Conservation (phyloP, 2,888 invertebrate species). For the Acutogordius australiensis region DNA sequence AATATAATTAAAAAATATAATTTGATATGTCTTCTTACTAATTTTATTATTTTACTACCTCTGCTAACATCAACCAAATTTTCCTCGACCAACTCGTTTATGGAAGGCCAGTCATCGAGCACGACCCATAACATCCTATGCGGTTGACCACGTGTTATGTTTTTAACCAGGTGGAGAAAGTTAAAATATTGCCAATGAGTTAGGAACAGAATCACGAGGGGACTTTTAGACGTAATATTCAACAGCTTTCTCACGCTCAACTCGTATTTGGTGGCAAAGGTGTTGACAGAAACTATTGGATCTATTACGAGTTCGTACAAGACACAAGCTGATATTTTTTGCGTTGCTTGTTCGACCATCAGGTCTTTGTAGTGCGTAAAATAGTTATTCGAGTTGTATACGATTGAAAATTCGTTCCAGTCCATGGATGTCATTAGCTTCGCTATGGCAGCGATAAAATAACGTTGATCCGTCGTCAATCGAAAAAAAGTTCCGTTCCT, state of each 20-base stretch:
- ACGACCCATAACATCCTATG: not conserved
- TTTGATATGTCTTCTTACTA: no score
- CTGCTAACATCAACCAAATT: not conserved
- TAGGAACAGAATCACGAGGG: not conserved
- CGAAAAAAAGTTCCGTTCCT: not conserved
- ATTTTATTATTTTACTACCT: no score
- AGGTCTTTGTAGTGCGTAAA: not conserved
- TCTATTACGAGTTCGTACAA: not conserved
- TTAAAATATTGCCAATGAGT: not conserved
- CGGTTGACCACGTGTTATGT: not conserved
- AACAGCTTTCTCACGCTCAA: not conserved
- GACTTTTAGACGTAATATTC: not conserved
- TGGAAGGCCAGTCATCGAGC: not conserved
- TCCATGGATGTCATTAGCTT: not conserved
- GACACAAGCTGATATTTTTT: not conserved
- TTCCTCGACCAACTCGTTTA: not conserved
- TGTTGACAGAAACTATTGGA: not conserved
- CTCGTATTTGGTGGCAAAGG: not conserved
- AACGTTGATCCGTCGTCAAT: not conserved
- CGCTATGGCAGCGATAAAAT: not conserved
- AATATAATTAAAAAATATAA: no score
- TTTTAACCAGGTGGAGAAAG: not conserved
- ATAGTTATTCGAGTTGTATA: not conserved
- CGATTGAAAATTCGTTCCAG: not conserved
- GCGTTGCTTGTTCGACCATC: not conserved